phyloP scores from a whole-genome alignment of 2,888 invertebrate species.

The Encarsia formosa region DNA sequence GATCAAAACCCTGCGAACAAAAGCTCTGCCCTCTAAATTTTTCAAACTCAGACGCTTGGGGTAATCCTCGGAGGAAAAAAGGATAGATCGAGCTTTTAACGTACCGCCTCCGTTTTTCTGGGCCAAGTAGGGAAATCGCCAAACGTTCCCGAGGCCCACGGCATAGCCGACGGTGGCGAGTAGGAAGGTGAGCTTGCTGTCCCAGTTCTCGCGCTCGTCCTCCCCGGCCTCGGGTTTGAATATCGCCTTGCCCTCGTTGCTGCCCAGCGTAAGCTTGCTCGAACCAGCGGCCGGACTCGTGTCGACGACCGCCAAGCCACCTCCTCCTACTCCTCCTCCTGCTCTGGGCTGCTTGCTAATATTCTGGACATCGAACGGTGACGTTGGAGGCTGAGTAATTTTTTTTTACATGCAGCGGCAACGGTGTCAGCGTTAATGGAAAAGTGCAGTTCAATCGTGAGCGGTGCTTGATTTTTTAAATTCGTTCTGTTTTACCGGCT shows the following conservation, averaged over 20 bases:
- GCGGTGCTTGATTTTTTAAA: not conserved
- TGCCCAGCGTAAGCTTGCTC: conserved; percentile 64
- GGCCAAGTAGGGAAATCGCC: conserved; percentile 92
- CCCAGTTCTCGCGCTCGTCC: conserved; percentile 85
- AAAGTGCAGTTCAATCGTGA: not conserved
- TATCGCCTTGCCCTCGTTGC: conserved; percentile 61
- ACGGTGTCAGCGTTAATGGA: not conserved
- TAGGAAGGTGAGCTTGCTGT: conserved; percentile 86
- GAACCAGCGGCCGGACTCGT: conserved; percentile 28
- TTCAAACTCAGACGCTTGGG: too few relatives aligned
- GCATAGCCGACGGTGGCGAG: conserved; percentile 93
- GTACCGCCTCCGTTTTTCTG: conserved; percentile 88
- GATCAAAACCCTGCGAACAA: too few relatives aligned
- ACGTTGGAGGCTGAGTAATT: not conserved
- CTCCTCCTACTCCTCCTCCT: not conserved
- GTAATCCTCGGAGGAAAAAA: too few relatives aligned
- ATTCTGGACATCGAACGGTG: not conserved
- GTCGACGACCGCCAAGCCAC: not conserved
- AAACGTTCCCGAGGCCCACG: conserved; percentile 90
- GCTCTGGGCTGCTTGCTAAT: not conserved
- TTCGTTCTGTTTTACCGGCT: too few relatives aligned
- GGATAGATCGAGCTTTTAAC: conserved; percentile 18
- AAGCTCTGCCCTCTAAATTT: too few relatives aligned
- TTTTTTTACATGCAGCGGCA: not conserved
- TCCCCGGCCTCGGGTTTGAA: conserved; percentile 68